Conservation (phyloP, 2,113 vertebrate species). For the Vimba vimba region DNA sequence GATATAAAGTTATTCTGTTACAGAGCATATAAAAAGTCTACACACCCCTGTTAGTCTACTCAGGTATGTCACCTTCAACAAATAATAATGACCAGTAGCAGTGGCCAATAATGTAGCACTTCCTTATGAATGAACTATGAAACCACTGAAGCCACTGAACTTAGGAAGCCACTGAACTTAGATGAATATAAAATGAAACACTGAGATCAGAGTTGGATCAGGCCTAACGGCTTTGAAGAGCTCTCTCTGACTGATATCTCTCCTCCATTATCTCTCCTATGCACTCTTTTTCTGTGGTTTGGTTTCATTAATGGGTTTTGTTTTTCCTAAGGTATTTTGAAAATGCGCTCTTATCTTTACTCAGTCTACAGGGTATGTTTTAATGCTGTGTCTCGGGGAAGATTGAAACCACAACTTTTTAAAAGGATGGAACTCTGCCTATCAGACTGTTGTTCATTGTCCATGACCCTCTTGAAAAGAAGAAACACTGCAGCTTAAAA, state of each 20-base stretch:
- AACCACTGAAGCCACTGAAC: background rate
- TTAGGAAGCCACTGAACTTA: background rate
- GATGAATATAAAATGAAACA: background rate
- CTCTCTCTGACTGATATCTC: constrained; percentile 22
- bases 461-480: background rate
- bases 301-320: constrained; percentile 27
- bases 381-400: background rate
- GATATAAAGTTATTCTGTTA: background rate
- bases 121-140: constrained; percentile 33
- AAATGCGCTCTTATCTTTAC: constrained; percentile 20
- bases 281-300: background rate
- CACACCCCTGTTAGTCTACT: background rate
- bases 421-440: background rate
- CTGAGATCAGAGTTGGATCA: background rate
- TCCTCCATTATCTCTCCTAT: constrained; percentile 20
- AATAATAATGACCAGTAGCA: constrained; percentile 14
- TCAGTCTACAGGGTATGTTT: background rate
- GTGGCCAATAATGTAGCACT: background rate
- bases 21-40: background rate
- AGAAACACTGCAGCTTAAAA: background rate
- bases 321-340: constrained; percentile 20
- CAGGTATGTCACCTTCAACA: constrained; percentile 13
- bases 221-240: background rate
- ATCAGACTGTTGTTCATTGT: background rate
- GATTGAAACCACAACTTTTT: background rate